Percentiles rank a stretch among this genome's conserved stretches.
phyloP scores from a whole-genome alignment of 2,888 invertebrate genomes.

The Sepiola atlantica region DNA sequence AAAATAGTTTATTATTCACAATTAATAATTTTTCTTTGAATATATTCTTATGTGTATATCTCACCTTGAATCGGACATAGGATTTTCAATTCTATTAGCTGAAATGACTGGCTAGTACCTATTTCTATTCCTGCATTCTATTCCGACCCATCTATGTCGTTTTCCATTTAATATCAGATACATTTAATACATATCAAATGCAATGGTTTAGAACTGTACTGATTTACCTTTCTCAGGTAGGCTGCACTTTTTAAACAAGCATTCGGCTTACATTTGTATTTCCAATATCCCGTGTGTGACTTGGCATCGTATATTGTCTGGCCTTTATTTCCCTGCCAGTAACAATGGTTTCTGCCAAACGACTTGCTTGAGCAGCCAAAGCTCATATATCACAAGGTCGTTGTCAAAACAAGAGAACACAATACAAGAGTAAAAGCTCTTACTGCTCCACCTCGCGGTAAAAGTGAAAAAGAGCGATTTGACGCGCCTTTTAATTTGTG shows the following conservation, averaged over 20 bases:
- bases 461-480: neutral
- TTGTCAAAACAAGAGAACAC: neutral
- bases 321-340: neutral
- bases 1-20: too few species aligned
- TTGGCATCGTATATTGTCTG: slow-evolving; percentile 1
- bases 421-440: neutral
- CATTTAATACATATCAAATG: too few species aligned
- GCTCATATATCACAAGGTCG: neutral
- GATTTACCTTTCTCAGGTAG: neutral
- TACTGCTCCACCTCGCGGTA: neutral
- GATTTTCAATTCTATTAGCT: too few species aligned
- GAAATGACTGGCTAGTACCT: too few species aligned
- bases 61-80: too few species aligned
- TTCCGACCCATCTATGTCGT: too few species aligned
- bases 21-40: too few species aligned
- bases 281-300: neutral
- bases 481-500: neutral
- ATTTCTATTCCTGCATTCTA: too few species aligned
- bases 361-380: neutral
- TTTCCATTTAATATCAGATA: too few species aligned
- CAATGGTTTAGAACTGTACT: neutral
- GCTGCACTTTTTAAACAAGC: neutral
- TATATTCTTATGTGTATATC: too few species aligned
- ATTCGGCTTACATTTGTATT: neutral
- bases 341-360: neutral